Conservation (phyloP, 1,140 invertebrate species). For the Cydia fagiglandana region DNA sequence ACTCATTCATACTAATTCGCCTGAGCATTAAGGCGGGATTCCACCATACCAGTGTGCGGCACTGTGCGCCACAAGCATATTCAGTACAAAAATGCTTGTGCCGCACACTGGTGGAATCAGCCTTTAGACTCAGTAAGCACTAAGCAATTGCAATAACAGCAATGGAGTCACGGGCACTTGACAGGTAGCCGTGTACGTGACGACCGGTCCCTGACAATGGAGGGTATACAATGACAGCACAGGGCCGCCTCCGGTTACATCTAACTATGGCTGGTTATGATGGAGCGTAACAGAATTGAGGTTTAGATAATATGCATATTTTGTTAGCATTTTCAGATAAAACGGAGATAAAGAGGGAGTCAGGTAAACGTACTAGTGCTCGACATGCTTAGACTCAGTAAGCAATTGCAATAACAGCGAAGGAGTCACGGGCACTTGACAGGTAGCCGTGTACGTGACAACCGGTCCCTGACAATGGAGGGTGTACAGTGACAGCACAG, state of each 20-base stretch:
- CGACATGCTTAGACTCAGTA: no score
- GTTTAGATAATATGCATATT: background rate
- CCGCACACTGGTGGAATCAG: no score
- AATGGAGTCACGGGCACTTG: constrained; percentile 1
- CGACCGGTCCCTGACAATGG: constrained; percentile 15
- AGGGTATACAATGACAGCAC: background rate
- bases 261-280: background rate
- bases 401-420: background rate
- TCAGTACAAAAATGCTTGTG: no score
- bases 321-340: background rate
- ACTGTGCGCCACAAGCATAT: no score
- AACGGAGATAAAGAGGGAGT: no score
- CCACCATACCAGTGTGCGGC: no score
- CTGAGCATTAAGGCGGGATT: no score
- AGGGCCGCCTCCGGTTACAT: background rate
- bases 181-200: constrained; percentile 17
- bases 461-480: constrained; percentile 13
- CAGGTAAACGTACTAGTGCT: no score
- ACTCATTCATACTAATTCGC: no score
- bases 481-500: background rate
- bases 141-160: background rate
- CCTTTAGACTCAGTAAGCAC: no score
- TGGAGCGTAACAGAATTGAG: background rate
- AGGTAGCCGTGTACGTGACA: constrained; percentile 16
- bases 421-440: constrained; percentile 14